Evolutionary conservation across 2,888 invertebrate genomes (phyloP), one percentile per base, ranked within the genome.

Genomic region (Lathronympha strigana): DNA sequence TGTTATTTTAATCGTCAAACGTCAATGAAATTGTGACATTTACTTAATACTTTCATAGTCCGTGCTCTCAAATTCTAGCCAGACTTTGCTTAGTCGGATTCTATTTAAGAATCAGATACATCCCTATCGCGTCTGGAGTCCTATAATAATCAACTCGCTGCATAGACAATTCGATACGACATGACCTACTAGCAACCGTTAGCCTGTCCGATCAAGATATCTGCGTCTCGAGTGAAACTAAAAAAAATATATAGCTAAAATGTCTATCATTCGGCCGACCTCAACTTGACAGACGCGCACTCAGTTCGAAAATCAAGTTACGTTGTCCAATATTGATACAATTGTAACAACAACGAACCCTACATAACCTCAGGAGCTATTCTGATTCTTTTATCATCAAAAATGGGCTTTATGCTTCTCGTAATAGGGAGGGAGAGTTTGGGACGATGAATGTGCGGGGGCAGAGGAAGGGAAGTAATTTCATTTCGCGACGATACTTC

Each of bases 321-420:
- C 82, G 80, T 80, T 80, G 80, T 82, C 84, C 88, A 87, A 88
- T 89, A 87, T 88, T 87, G 87, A 88, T 87, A 87, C 84, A 87
- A 87, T 87, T 85, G 84, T 84, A 80, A 82, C 80, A 86, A 86
- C 85, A 83, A 83, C 79, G 81, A 83, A 83, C 76, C 71, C 75
- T 77, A 80, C 79, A 79, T 82, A 83, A 82, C 81, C 57, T 57
- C 55, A 55, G 57, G 28, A 49, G 31, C 43, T 58, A 36, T 62
- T 54, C 61, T 33, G 53, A 53, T 45, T 43, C 19, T n/a, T 21
- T 61, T 11, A 33, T 38, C 40, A 17, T n/a, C 21, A 38, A 53
- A 53, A 60, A 60, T 45, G 23, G 21, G 23, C 5, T 45, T 60
- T 45, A 25, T 15, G 25, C 8, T 3, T 0, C 11, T 40, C 6